Conservation (phyloP, 2,113 vertebrate species). For the Tor tambroides region DNA sequence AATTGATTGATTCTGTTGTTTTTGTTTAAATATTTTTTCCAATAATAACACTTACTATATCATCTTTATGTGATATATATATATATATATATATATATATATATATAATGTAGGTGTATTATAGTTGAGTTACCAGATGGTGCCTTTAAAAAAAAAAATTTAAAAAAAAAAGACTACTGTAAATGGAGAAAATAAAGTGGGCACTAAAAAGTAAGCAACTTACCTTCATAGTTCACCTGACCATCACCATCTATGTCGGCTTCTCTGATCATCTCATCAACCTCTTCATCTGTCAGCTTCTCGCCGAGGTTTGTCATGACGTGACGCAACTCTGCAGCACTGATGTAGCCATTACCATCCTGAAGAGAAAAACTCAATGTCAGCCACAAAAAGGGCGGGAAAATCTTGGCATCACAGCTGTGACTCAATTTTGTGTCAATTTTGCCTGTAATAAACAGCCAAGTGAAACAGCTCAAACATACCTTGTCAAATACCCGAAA, state of each 20-base stretch:
- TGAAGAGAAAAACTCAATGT: conserved; percentile 58
- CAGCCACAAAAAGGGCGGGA: background rate
- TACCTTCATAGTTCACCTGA: conserved; percentile 99
- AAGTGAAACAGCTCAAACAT: conserved; percentile 34
- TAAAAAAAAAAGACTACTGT: no score
- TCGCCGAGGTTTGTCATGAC: conserved; percentile 99
- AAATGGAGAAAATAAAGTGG: background rate
- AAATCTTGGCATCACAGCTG: background rate
- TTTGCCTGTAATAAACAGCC: background rate
- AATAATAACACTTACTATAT: no score
- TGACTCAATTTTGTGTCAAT: background rate
- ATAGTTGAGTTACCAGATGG: no score
- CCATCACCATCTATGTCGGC: conserved; percentile 99
- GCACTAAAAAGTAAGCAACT: background rate
- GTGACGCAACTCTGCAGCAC: conserved; percentile 95
- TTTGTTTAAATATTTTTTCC: no score
- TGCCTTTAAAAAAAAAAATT: no score
- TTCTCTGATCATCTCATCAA: conserved; percentile 99
- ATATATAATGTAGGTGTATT: no score
- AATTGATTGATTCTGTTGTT: no score
- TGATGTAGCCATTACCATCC: conserved; percentile 99
- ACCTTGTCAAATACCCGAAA: conserved; percentile 99
- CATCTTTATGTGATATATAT: no score
- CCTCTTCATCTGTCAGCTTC: conserved; percentile 98
- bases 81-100: no score